These are phyloP conservation scores for Ostrea denselamellosa DNA, from an alignment of 1,140 invertebrate genomes.

Conservation along the genomic window DNA sequence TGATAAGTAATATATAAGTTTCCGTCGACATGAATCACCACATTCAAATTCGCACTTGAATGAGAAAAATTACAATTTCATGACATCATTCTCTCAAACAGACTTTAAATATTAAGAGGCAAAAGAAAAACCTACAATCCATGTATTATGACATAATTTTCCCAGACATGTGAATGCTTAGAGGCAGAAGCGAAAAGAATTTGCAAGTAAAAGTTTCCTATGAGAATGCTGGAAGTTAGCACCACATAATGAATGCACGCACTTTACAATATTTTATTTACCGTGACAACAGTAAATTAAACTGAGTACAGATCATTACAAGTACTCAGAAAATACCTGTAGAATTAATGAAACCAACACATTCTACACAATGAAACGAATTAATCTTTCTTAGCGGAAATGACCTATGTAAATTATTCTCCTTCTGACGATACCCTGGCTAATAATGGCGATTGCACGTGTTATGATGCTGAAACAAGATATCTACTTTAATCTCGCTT, in stretches of 20 bases:
- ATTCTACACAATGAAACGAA: not conserved
- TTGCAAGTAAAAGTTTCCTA: not conserved
- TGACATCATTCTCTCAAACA: not conserved
- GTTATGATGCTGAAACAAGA: constrained; percentile 20
- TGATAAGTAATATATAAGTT: too few relatives aligned
- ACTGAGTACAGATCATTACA: not conserved
- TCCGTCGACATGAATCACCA: not conserved
- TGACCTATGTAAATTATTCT: not conserved
- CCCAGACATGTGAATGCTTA: not conserved
- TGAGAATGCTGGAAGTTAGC: not conserved
- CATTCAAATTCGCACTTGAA: not conserved
- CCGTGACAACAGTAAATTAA: not conserved
- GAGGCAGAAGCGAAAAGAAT: not conserved
- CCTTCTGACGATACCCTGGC: not conserved
- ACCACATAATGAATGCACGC: not conserved
- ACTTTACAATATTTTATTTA: not conserved
- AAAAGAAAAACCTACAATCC: not conserved
- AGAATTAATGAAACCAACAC: not conserved
- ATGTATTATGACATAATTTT: constrained; percentile 17
- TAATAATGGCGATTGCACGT: not conserved
- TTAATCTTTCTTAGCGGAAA: constrained; percentile 29
- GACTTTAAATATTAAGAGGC: too few relatives aligned
- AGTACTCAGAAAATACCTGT: not conserved
- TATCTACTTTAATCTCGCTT: constrained; percentile 18
- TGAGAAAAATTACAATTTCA: not conserved